Base-by-base conservation (phyloP, 2,888 invertebrate genomes). In the Mythimna lalbum region DNA sequence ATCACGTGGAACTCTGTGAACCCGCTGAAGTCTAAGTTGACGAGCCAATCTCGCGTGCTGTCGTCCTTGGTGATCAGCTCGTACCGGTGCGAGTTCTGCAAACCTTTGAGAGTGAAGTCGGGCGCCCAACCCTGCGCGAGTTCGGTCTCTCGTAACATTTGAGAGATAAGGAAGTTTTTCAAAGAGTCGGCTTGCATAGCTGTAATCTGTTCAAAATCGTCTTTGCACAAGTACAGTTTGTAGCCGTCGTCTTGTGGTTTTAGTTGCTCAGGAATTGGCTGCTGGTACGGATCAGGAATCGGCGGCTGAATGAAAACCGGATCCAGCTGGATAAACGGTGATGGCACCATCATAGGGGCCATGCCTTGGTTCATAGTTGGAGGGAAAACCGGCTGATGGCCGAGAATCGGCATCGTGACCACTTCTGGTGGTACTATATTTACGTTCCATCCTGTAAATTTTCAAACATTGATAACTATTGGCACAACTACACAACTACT, bases 171-270 rank as follows among this genome's bases (percentile, higher is more conserved):
- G 70, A 90, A 95, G 19, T 90, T 82, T 77, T 92, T 93, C 14
- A 96, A 76, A 27, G 83, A 80, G 0, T 89, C 86, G 0, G 91
- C 90, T 83, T 96, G 92, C 9, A 73, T 62, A 0, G 83, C 81
- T 4, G 87, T 83, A 80, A 93, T 93, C 12, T 88, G 86, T 65
- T 92, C 90, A 81, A 93, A 94, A 83, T 95, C 91, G 66, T 94
- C 93, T 80, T 93, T 93, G 82, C 94, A 95, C 59, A 96, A 85
- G 73, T 92, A 95, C 36, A 95, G 85, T 64, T 87, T 89, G 74
- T 86, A 86, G 4, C 82, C 86, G 0, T 86, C 87, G 7, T 73
- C 80, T 23, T 36, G 27, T 2, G 50, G 10, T 56, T 57, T 39
- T 12, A 21, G 56, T 56, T 19, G 49, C 63, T 61, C 64, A 1